A percentile compares a stretch with the other conserved stretches of the same genome.
Evolutionary conservation across 2,113 vertebrate genomes (phyloP).

Genomic region (Triplophysa rosa): DNA sequence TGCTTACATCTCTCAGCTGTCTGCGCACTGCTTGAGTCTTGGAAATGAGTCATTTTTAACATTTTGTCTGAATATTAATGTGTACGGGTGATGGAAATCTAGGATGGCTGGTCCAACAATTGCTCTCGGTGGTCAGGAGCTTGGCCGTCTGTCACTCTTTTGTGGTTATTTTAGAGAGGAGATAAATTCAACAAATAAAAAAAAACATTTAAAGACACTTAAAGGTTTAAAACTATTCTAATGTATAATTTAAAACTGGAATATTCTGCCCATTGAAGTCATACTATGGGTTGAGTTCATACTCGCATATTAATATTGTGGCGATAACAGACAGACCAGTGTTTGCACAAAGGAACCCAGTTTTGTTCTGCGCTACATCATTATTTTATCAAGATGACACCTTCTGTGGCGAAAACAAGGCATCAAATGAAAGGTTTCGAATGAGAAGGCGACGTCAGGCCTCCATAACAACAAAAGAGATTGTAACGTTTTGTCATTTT

Average conservation of each 20-base stretch:
- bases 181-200: too few species aligned
- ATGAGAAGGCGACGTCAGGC: conserved; percentile 48
- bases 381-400: neutral
- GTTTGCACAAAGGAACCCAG: neutral
- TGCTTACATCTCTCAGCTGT: conserved; percentile 3
- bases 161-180: too few species aligned
- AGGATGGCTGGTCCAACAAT: neutral
- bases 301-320: too few species aligned
- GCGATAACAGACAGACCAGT: neutral
- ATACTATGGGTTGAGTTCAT: too few species aligned
- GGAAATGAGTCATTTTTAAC: conserved; percentile 5
- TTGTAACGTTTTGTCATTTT: conserved; percentile 52
- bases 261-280: too few species aligned
- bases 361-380: neutral
- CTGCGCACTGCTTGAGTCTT: neutral
- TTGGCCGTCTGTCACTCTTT: neutral
- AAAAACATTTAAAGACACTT: too few species aligned
- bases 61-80: conserved; percentile 28
- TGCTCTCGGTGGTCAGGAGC: neutral
- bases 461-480: conserved; percentile 40
- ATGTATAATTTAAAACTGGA: too few species aligned
- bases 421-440: conserved; percentile 25
- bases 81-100: neutral
- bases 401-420: neutral
- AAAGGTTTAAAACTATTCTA: too few species aligned